These are phyloP conservation scores for Eulithis prunata DNA, from an alignment of 2,888 invertebrate genomes.

Conservation along the genomic window DNA sequence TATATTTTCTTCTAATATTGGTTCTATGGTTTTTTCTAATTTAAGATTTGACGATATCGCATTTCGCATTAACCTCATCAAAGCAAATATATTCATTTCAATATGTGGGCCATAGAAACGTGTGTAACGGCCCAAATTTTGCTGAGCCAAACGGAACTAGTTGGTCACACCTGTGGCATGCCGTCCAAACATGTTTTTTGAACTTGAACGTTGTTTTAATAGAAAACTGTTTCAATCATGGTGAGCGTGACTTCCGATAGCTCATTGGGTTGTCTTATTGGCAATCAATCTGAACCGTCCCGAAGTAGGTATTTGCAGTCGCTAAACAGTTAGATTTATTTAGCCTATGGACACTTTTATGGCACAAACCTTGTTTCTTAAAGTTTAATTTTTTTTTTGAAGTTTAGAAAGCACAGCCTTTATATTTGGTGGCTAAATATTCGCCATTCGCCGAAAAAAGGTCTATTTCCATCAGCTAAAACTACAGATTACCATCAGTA, in stretches of 20 bases:
- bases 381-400: no score
- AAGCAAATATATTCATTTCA: constrained; percentile 37
- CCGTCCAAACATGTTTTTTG: constrained; percentile 67
- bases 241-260: constrained; percentile 24
- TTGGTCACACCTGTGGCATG: constrained; percentile 71
- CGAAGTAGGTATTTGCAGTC: no score
- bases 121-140: constrained; percentile 74
- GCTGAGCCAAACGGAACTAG: constrained; percentile 55
- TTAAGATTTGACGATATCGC: constrained; percentile 22
- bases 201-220: constrained; percentile 52
- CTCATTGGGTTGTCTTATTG: neutral
- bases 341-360: no score
- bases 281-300: no score
- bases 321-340: no score
- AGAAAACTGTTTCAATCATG: constrained; percentile 54
- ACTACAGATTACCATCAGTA: no score
- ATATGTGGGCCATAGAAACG: constrained; percentile 73
- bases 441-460: no score
- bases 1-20: neutral
- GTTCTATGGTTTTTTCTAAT: neutral
- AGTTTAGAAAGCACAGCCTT: no score
- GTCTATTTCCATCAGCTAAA: no score
- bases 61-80: constrained; percentile 43
- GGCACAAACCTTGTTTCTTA: no score
- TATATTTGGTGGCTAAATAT: no score